Evolutionary conservation across 92 coral and sea anemone genomes (phyloP).

Genomic region (Isaurus tuberculatus): DNA sequence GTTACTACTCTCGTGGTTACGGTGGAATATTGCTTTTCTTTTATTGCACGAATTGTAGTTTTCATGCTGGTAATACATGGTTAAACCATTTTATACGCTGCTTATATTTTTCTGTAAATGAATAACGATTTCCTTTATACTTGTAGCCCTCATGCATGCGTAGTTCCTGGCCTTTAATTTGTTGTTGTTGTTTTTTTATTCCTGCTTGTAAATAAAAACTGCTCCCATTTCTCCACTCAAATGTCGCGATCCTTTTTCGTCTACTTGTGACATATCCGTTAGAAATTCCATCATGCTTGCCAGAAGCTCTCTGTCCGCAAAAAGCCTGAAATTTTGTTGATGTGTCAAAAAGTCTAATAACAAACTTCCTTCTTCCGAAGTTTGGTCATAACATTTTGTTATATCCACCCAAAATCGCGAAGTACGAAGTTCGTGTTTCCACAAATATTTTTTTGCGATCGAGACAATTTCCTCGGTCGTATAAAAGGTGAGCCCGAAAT

Average conservation of each 20-base stretch:
- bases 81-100: neutral
- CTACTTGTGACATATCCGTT: conserved; percentile 41
- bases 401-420: conserved; percentile 57
- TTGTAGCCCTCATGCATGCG: neutral
- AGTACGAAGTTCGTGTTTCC: conserved; percentile 61
- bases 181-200: neutral
- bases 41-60: too few species aligned
- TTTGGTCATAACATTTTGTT: conserved; percentile 56
- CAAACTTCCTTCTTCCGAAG: conserved; percentile 45
- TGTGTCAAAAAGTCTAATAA: conserved; percentile 45
- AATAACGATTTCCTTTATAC: neutral
- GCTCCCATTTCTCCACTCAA: conserved; percentile 49
- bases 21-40: too few species aligned
- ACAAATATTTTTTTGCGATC: conserved; percentile 55
- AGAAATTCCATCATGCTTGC: conserved; percentile 43
- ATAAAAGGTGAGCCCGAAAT: conserved; percentile 38
- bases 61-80: too few species aligned
- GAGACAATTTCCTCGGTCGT: conserved; percentile 59
- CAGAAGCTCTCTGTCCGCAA: conserved; percentile 31
- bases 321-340: conserved; percentile 44
- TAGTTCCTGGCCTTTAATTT: neutral
- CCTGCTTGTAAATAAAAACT: conserved; percentile 45
- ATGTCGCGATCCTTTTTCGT: conserved; percentile 44
- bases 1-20: too few species aligned
- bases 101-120: neutral